Conservation (phyloP, 2,113 vertebrate species). For the Trematomus loennbergii region DNA sequence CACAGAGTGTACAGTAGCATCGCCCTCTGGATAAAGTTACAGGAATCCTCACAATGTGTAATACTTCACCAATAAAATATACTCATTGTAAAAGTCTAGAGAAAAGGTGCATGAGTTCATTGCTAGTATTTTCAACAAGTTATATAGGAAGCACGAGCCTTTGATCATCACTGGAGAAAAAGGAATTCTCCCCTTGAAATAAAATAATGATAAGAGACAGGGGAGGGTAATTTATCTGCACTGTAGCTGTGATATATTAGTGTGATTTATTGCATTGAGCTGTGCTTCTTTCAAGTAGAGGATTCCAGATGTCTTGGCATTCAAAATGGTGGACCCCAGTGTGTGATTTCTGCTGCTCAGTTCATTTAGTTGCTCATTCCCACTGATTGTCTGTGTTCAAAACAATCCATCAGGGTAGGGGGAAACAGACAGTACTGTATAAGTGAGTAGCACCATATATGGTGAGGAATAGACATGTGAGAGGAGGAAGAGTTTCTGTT, state of each 20-base stretch:
- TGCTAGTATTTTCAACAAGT: neutral
- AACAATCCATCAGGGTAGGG: slow-evolving; percentile 50
- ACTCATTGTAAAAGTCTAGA: neutral
- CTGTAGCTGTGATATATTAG: slow-evolving; percentile 51
- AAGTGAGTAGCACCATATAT: slow-evolving; percentile 12
- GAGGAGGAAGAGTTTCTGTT: slow-evolving; percentile 14
- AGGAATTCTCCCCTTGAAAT: slow-evolving; percentile 24
- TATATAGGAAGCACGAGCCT: neutral
- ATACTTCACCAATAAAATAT: neutral
- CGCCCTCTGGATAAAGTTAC: neutral
- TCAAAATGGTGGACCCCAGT: slow-evolving; percentile 38
- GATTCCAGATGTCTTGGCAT: slow-evolving; percentile 58
- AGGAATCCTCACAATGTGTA: neutral
- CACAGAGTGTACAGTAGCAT: neutral
- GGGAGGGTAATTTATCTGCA: slow-evolving; percentile 44
- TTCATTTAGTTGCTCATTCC: slow-evolving; percentile 53
- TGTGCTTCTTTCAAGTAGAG: slow-evolving; percentile 47
- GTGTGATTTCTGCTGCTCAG: slow-evolving; percentile 53
- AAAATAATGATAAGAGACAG: slow-evolving; percentile 27
- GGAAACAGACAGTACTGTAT: slow-evolving; percentile 5
- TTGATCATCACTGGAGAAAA: slow-evolving; percentile 46
- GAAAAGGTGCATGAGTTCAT: neutral
- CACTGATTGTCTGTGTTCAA: slow-evolving; percentile 61
- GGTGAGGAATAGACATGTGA: slow-evolving; percentile 11
- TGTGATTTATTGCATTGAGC: slow-evolving; percentile 29